Percentiles rank a stretch among this genome's conserved stretches.
These are phyloP conservation scores for Phortica magna DNA, from an alignment of 2,888 invertebrate genomes.

Conservation along the genomic window DNA sequence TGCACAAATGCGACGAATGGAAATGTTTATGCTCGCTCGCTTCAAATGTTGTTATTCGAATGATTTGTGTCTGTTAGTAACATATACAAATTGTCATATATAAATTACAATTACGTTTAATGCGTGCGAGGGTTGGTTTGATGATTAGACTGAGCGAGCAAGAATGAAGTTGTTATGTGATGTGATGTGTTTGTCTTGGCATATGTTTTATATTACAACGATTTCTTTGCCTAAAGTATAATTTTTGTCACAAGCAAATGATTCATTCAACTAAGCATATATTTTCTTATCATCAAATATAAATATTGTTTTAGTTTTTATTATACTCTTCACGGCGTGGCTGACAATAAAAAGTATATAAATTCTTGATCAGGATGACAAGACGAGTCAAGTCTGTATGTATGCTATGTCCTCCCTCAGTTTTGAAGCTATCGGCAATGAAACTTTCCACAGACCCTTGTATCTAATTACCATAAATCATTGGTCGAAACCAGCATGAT, in stretches of 20 bases:
- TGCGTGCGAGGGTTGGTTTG: neutral
- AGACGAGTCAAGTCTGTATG: too few species aligned
- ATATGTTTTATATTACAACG: neutral
- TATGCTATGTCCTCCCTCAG: too few species aligned
- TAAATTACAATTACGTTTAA: conserved; percentile 48
- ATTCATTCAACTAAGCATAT: too few species aligned
- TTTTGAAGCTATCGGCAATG: too few species aligned
- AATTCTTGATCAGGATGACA: too few species aligned
- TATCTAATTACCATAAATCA: too few species aligned
- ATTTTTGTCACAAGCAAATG: neutral
- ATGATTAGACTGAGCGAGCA: neutral
- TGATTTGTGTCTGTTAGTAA: conserved; percentile 67
- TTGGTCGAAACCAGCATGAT: too few species aligned
- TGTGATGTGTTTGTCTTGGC: neutral
- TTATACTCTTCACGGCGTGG: too few species aligned
- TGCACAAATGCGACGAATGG: conserved; percentile 46
- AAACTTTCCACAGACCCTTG: too few species aligned
- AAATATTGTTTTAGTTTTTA: too few species aligned
- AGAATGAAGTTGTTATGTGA: conserved; percentile 4
- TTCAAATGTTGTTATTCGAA: conserved; percentile 31
- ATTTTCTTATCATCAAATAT: too few species aligned
- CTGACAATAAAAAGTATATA: too few species aligned
- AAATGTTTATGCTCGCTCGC: conserved; percentile 25
- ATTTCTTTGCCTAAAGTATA: neutral
- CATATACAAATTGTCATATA: conserved; percentile 65